Conservation (phyloP, 2,797 vertebrate species). For the Amniataba percoides region DNA sequence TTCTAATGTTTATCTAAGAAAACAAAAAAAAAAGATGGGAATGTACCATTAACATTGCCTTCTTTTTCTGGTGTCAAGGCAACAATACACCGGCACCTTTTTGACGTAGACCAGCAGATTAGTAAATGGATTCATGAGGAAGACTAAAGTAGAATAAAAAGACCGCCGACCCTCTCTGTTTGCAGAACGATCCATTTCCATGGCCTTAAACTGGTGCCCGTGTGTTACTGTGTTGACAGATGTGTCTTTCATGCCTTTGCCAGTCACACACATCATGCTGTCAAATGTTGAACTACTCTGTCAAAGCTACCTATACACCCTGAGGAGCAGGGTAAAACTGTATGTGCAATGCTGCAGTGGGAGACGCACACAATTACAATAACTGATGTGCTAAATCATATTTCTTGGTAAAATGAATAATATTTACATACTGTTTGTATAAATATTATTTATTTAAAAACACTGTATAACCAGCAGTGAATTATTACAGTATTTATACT, state of each 20-base stretch:
- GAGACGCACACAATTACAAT: slow-evolving; percentile 40
- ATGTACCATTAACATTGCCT: slow-evolving; percentile 51
- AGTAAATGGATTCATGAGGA: neutral
- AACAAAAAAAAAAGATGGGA: slow-evolving; percentile 46
- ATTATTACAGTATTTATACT: slow-evolving; percentile 33
- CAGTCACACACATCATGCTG: slow-evolving; percentile 50
- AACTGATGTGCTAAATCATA: slow-evolving; percentile 37
- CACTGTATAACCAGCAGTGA: slow-evolving; percentile 27
- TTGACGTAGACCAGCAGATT: slow-evolving; percentile 39
- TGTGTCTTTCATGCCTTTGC: slow-evolving; percentile 53
- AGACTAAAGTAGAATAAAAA: neutral
- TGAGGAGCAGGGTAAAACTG: slow-evolving; percentile 53
- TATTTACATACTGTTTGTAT: slow-evolving; percentile 57
- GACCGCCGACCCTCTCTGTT: neutral
- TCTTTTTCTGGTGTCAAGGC: slow-evolving; percentile 47
- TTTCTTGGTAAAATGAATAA: slow-evolving; percentile 40
- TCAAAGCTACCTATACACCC: slow-evolving; percentile 43
- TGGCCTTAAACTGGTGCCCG: slow-evolving; percentile 43
- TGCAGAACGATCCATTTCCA: neutral
- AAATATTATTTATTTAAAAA: slow-evolving; percentile 55
- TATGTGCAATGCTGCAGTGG: slow-evolving; percentile 53
- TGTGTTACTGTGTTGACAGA: slow-evolving; percentile 46
- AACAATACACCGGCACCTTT: slow-evolving; percentile 44
- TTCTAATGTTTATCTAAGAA: neutral
- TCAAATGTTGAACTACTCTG: slow-evolving; percentile 41